Conservation (phyloP, 2,888 invertebrate genomes). For the Fabriciana adippe region DNA sequence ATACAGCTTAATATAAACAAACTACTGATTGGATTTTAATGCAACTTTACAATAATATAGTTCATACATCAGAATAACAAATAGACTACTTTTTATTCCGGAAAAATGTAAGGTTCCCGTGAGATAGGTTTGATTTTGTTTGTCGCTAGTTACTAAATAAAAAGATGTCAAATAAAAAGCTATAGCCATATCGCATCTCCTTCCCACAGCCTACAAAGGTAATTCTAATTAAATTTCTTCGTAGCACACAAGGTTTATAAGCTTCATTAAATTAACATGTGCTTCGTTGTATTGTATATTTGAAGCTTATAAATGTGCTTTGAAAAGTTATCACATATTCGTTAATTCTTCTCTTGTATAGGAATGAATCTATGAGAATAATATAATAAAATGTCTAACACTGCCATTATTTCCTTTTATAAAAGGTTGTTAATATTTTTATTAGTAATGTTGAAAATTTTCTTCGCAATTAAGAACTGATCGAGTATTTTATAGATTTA, state of each 20-base stretch:
- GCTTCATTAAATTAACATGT: constrained; percentile 42
- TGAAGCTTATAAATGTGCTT: constrained; percentile 38
- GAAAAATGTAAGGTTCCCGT: too few relatives aligned
- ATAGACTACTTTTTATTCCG: too few relatives aligned
- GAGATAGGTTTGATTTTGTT: too few relatives aligned
- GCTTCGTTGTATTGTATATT: too few relatives aligned
- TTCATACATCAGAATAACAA: too few relatives aligned
- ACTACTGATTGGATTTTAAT: too few relatives aligned
- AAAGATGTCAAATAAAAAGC: not conserved
- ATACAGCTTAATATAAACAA: too few relatives aligned
- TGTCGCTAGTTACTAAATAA: too few relatives aligned
- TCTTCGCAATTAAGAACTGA: too few relatives aligned
- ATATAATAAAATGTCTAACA: constrained; percentile 12
- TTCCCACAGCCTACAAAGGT: constrained; percentile 14
- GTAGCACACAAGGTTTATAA: constrained; percentile 18
- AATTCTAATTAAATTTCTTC: constrained; percentile 16
- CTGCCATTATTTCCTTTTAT: not conserved
- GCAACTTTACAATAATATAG: too few relatives aligned
- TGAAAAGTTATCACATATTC: constrained; percentile 42
- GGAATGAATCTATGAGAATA: constrained; percentile 9
- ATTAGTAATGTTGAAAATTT: not conserved
- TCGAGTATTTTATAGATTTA: too few relatives aligned
- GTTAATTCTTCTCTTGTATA: constrained; percentile 49
- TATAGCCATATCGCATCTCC: not conserved
- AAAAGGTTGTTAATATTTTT: constrained; percentile 2